A percentile compares a stretch with the other conserved stretches of the same genome.
These are phyloP conservation scores for Callionymus lyra DNA, from an alignment of 2,113 vertebrate genomes.

Conservation along the genomic window DNA sequence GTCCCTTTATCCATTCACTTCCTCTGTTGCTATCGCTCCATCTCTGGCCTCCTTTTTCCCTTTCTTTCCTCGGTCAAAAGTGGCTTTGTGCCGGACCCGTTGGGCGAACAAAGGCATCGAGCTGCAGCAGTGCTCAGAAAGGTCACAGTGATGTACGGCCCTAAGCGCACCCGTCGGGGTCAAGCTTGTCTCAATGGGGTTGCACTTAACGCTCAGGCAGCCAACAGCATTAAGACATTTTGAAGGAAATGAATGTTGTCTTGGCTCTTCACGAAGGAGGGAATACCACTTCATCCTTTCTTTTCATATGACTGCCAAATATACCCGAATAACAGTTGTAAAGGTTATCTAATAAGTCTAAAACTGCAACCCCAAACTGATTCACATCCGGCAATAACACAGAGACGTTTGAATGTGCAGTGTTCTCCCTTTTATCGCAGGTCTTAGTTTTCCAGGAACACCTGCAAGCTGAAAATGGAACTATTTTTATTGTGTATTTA, in stretches of 20 bases:
- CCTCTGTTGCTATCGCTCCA: constrained; percentile 43
- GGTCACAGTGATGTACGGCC: constrained; percentile 48
- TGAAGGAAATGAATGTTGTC: constrained; percentile 21
- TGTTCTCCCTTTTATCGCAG: no score
- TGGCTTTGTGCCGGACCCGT: constrained; percentile 45
- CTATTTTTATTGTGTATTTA: no score
- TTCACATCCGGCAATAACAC: no score
- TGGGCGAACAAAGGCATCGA: constrained; percentile 45
- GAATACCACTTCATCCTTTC: not conserved
- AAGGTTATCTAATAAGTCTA: not conserved
- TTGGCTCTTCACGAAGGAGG: constrained; percentile 3
- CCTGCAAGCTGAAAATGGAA: no score
- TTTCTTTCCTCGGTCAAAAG: constrained; percentile 48
- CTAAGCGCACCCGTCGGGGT: constrained; percentile 33
- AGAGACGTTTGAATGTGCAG: no score
- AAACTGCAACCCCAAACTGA: not conserved
- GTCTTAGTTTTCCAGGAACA: no score
- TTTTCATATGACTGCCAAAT: not conserved
- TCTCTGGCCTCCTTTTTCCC: constrained; percentile 33
- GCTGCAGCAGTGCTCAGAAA: constrained; percentile 41
- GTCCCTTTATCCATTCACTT: constrained; percentile 47
- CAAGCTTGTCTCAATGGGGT: constrained; percentile 30
- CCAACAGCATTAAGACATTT: constrained; percentile 21
- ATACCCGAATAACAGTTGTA: not conserved
- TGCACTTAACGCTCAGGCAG: constrained; percentile 41